Evolutionary conservation across 37 sponge, comb jelly and placozoan species (phyloP), one percentile per base, ranked within the genome.

Genomic region (Dysidea cf. avara): DNA sequence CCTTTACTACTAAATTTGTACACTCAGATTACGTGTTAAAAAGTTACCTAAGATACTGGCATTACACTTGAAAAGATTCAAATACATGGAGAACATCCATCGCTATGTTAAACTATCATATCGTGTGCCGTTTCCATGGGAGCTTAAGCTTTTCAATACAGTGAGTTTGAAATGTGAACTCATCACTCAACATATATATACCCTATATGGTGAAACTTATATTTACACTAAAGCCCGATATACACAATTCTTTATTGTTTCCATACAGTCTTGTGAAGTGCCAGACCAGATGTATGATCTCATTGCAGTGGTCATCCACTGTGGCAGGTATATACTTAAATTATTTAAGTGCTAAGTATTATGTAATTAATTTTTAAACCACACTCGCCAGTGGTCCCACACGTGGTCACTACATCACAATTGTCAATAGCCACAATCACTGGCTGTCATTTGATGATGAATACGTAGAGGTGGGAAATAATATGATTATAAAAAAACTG

Each of bases 401-500:
- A 71, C 68, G 89, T 66, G 99, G 99, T 5, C 99, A 97, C 53
- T 97, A 97, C 79, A 94, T 97, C 72, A 86, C 94, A 39, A 77
- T 94, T 20, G 87, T 91, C 28, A 94, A 94, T 61, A 91, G 86
- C 37, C 74, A 81, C 18, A 81, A 85, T 32, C 82, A 76, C 66
- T 97, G 98, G 98, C 58, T 94, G 24, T 69, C 88, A 13, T 97
- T 82, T 81, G 98, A 97, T 64, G 95, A 97, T 74, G 92, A 93
- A 18, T 49, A 25, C 11, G 39, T 69, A 30, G 71, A 69, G 52
- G 66, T 53, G 29, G 53, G 52, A 24, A 18, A 20, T 69, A 29
- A 21, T 63, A 31, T 34, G 64, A 21, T 33, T 11, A 4, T 31
- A 36, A 0, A 6, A 33, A 3, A 2, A 25, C 11, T 33, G 25